Conservation (phyloP, 2,888 invertebrate genomes). For the Ramazzottius varieornatus region DNA sequence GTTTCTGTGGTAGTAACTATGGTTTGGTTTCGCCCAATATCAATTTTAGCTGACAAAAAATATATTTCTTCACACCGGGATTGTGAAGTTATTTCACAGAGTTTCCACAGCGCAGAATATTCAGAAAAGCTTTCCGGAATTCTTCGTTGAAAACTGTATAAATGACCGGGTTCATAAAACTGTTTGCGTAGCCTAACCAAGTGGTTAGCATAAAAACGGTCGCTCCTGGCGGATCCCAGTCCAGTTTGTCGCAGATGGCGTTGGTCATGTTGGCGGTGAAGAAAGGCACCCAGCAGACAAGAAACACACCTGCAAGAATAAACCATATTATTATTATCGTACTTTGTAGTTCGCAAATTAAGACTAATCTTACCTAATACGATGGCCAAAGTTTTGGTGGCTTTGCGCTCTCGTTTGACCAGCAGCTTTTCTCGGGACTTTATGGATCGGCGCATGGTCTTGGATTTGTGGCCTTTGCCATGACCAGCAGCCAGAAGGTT, state of each 20-base stretch:
- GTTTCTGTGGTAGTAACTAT: too few relatives aligned
- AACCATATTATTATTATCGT: conserved; percentile 8
- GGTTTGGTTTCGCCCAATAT: too few relatives aligned
- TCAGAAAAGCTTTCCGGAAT: conserved; percentile 89
- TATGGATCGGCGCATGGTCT: background rate
- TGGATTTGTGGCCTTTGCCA: background rate
- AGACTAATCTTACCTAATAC: conserved; percentile 52
- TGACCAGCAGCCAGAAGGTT: background rate
- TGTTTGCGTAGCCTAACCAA: conserved; percentile 88
- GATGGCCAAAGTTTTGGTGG: conserved; percentile 91
- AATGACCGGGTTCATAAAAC: conserved; percentile 48
- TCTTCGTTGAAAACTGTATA: conserved; percentile 89
- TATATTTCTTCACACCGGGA: too few relatives aligned
- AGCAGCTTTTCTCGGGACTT: conserved; percentile 80
- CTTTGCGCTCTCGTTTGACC: conserved; percentile 78
- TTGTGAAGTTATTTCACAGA: too few relatives aligned
- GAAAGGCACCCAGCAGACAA: conserved; percentile 96
- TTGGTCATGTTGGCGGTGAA: conserved; percentile 93
- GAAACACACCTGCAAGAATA: conserved; percentile 59
- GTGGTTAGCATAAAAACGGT: conserved; percentile 76
- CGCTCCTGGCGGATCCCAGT: conserved; percentile 48
- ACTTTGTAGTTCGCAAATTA: background rate
- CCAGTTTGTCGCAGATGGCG: conserved; percentile 63
- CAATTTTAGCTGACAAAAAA: too few relatives aligned
- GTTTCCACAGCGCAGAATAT: conserved; percentile 42